Conservation (phyloP, 2,113 vertebrate species). For the Semnopithecus entellus region DNA sequence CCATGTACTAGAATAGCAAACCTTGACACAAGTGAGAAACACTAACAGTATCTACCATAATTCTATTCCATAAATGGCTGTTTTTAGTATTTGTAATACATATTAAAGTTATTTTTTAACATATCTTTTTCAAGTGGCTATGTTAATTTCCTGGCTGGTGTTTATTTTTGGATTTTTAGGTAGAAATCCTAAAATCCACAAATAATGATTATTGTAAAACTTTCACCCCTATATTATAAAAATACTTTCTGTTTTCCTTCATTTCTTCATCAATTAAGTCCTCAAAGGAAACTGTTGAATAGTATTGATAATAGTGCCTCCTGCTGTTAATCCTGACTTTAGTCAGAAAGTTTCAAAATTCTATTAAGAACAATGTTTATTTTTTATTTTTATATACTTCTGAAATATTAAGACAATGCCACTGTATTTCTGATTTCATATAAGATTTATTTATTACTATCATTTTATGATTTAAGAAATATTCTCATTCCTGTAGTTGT, state of each 20-base stretch:
- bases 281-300: neutral
- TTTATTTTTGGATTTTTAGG: neutral
- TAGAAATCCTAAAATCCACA: neutral
- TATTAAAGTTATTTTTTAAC: neutral
- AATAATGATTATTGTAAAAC: neutral
- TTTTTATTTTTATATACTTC: neutral
- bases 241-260: slow-evolving; percentile 26
- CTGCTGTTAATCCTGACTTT: neutral
- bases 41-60: neutral
- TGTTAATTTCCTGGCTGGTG: neutral
- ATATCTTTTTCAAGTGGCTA: neutral
- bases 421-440: neutral
- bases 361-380: neutral
- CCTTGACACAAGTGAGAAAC: neutral
- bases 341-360: neutral
- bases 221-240: neutral
- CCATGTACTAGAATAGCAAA: neutral
- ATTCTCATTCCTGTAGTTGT: neutral
- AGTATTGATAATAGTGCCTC: neutral
- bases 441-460: neutral
- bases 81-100: neutral
- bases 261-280: neutral
- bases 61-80: neutral
- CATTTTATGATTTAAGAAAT: neutral
- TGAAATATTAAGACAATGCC: neutral